phyloP scores from a whole-genome alignment of 2,888 invertebrate species.

The Erynnis tages region DNA sequence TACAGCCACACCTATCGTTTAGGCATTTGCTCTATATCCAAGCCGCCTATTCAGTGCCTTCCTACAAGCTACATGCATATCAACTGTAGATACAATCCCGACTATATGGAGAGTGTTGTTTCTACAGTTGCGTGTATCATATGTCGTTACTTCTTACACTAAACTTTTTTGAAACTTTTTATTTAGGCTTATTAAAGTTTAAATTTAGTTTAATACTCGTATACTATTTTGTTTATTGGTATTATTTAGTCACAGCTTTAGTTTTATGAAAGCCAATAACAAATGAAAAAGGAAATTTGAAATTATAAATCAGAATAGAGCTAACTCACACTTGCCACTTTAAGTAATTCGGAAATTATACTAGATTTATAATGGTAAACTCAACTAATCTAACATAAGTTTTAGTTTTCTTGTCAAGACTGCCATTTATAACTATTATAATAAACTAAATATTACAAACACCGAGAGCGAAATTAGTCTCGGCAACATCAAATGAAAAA shows the following conservation, averaged over 20 bases:
- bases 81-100: constrained; percentile 20
- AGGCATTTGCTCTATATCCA: constrained; percentile 13
- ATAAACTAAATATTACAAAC: no score
- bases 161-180: not conserved
- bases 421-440: no score
- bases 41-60: constrained; percentile 15
- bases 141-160: constrained; percentile 22
- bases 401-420: no score
- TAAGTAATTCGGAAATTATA: not conserved
- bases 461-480: no score
- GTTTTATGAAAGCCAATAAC: constrained; percentile 30
- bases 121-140: constrained; percentile 19
- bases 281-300: constrained; percentile 3
- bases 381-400: no score
- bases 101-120: not conserved
- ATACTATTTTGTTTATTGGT: constrained; percentile 3
- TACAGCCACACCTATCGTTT: constrained; percentile 15
- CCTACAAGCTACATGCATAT: constrained; percentile 24
- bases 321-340: constrained; percentile 31
- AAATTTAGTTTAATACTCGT: not conserved
- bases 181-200: not conserved
- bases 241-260: constrained; percentile 24
- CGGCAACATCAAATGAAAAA: no score
- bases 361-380: not conserved
- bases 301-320: constrained; percentile 13